phyloP scores from a whole-genome alignment of 2,888 invertebrate genomes.

The Heterodera filipjevi region DNA sequence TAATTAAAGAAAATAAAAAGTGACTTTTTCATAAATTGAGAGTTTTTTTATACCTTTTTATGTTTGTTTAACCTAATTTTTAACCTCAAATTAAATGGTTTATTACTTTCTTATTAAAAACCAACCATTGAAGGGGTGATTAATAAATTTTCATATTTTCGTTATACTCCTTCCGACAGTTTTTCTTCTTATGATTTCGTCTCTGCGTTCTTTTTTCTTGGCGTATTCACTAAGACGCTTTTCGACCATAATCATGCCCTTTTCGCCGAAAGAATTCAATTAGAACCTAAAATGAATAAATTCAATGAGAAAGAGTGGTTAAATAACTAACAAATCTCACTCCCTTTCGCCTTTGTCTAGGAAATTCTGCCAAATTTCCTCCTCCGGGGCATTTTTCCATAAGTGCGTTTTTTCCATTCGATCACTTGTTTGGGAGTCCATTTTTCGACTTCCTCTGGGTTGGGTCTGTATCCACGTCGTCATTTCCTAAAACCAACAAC shows the following conservation, averaged over 20 bases:
- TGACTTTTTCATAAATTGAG: neutral
- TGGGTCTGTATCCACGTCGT: neutral
- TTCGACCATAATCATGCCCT: neutral
- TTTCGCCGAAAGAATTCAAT: neutral
- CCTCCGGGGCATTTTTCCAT: neutral
- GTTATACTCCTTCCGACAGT: no score
- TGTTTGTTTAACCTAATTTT: conserved; percentile 5
- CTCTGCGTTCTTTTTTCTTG: neutral
- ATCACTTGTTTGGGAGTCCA: neutral
- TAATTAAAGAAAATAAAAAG: neutral
- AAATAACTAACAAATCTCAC: no score
- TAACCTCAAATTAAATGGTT: neutral
- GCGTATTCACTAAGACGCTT: neutral
- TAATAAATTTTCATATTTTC: no score
- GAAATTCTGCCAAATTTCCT: neutral
- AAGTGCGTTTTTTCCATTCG: neutral
- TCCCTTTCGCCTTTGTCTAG: neutral
- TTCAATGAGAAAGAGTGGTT: no score
- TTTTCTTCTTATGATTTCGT: neutral
- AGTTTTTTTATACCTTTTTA: neutral
- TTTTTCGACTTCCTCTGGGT: neutral
- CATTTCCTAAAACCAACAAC: no score
- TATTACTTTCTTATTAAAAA: no score
- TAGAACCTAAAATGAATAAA: neutral
- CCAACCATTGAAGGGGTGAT: no score